A percentile compares a stretch with the other conserved stretches of the same genome.
These are phyloP conservation scores for Autographa gamma DNA, from an alignment of 2,888 invertebrate species.

Conservation along the genomic window DNA sequence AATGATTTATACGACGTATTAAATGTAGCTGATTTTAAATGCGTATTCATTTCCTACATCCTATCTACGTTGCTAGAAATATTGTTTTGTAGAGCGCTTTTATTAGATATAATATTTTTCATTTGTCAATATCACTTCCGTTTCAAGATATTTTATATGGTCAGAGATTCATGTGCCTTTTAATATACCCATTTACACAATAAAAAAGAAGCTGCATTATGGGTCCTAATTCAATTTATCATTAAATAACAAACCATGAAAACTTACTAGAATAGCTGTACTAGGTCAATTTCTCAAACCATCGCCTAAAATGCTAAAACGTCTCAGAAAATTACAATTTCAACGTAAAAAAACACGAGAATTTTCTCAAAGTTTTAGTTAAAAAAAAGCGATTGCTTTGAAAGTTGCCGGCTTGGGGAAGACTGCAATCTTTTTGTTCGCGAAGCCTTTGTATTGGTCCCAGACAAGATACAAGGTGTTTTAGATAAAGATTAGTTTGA, in stretches of 20 bases:
- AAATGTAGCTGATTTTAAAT: not conserved
- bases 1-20: not conserved
- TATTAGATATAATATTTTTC: too few relatives aligned
- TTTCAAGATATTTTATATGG: too few relatives aligned
- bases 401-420: conserved; percentile 24
- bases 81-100: too few relatives aligned
- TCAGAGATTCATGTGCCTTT: too few relatives aligned
- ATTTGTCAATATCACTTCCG: too few relatives aligned
- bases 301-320: conserved; percentile 19
- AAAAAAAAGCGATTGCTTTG: conserved; percentile 21
- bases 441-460: conserved; percentile 12
- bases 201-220: too few relatives aligned
- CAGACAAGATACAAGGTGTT: not conserved
- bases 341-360: conserved; percentile 22
- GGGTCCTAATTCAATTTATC: too few relatives aligned
- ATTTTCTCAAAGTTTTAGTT: conserved; percentile 27
- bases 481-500: conserved; percentile 3
- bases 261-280: not conserved
- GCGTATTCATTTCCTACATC: too few relatives aligned
- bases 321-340: conserved; percentile 35
- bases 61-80: too few relatives aligned
- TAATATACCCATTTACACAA: too few relatives aligned
- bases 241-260: not conserved
- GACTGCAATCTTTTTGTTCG: conserved; percentile 29
- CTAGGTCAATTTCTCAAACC: not conserved